These are phyloP conservation scores for Pollimyrus isidori DNA, from an alignment of 2,113 vertebrate species.

Conservation along the genomic window DNA sequence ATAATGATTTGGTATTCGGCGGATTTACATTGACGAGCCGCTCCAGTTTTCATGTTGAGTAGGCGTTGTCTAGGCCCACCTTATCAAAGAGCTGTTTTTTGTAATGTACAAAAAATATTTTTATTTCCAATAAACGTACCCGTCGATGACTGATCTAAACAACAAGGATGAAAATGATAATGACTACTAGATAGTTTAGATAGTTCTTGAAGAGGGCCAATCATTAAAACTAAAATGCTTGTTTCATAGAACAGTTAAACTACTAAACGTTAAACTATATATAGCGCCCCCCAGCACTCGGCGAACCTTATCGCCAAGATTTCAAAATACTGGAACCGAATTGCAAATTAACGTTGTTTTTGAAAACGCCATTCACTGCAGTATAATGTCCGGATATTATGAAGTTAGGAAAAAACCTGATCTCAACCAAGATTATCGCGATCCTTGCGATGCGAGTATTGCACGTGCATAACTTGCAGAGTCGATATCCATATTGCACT, in stretches of 20 bases:
- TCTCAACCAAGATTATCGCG: neutral
- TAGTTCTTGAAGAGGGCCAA: neutral
- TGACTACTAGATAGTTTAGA: neutral
- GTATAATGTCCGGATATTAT: neutral
- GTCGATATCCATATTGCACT: neutral
- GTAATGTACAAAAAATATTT: neutral
- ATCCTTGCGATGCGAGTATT: neutral
- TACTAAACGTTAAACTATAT: neutral
- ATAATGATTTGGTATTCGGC: neutral
- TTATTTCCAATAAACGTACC: too few relatives aligned
- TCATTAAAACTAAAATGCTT: neutral
- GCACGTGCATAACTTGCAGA: neutral
- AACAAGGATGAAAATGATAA: too few relatives aligned
- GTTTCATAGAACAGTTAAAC: neutral
- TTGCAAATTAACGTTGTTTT: neutral
- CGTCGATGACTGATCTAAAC: too few relatives aligned
- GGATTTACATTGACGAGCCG: neutral
- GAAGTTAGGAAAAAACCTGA: neutral
- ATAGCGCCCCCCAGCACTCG: neutral
- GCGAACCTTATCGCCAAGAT: neutral
- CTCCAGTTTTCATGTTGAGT: neutral
- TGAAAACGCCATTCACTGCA: neutral
- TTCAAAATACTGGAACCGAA: neutral
- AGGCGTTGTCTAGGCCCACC: neutral
- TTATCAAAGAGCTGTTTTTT: neutral